These are phyloP conservation scores for Diarsia brunnea DNA, from an alignment of 2,888 invertebrate genomes.

Conservation along the genomic window DNA sequence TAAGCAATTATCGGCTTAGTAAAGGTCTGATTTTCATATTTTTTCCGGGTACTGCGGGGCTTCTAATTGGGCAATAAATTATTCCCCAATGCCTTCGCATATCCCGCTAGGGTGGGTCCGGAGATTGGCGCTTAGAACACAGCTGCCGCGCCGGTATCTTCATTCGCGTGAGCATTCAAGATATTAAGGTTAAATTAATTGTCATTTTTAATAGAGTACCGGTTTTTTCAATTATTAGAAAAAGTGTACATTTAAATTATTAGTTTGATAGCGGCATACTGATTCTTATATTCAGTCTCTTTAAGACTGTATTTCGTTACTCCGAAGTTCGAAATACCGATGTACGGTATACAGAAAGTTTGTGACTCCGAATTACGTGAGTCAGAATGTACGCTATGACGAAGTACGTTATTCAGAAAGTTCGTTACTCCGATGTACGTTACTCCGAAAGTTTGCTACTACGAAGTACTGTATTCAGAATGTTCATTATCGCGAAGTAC, in stretches of 20 bases:
- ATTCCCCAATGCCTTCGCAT: constrained; percentile 77
- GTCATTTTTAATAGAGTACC: constrained; percentile 11
- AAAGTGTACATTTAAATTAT: background rate
- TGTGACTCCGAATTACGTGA: no score
- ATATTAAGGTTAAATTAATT: constrained; percentile 24
- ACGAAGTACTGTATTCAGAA: no score
- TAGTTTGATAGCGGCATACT: background rate
- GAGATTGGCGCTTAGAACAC: constrained; percentile 69
- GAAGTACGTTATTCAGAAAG: no score
- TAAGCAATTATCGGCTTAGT: constrained; percentile 82
- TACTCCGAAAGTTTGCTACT: no score
- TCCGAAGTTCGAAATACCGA: no score
- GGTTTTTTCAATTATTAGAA: background rate
- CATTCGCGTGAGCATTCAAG: constrained; percentile 31
- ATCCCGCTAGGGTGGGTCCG: constrained; percentile 70
- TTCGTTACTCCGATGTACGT: no score
- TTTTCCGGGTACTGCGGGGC: constrained; percentile 73
- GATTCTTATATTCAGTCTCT: background rate
- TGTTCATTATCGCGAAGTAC: no score
- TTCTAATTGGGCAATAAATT: constrained; percentile 84
- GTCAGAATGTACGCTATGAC: no score
- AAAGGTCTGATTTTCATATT: constrained; percentile 77
- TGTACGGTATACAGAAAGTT: no score
- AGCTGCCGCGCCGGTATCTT: constrained; percentile 63
- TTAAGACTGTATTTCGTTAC: no score